Evolutionary conservation across 2,113 vertebrate genomes (phyloP).

Genomic region (Rhodinocichla rosea): DNA sequence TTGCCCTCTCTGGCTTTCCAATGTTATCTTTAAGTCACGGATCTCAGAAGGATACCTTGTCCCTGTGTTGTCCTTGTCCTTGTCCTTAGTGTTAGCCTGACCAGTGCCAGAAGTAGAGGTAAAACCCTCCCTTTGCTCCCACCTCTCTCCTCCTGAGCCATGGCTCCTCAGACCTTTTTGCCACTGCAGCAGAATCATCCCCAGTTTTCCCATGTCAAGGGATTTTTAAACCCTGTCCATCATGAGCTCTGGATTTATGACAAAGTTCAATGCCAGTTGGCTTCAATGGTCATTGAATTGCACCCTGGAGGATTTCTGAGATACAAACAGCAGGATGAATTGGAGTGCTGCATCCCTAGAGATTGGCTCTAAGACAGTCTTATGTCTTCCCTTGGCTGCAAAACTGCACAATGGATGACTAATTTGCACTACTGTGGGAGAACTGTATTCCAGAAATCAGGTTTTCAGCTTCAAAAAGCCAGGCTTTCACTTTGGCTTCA

Average conservation of each 20-base stretch:
- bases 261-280: slow-evolving; percentile 46
- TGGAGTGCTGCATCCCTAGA: not conserved
- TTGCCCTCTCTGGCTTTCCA: not conserved
- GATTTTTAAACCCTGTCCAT: slow-evolving; percentile 21
- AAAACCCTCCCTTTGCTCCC: not conserved
- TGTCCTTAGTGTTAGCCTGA: not conserved
- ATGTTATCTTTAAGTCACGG: not conserved
- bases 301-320: slow-evolving; percentile 27
- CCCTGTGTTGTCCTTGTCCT: too few relatives aligned
- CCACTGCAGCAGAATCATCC: not conserved
- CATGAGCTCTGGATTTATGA: slow-evolving; percentile 46
- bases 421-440: not conserved
- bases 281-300: slow-evolving; percentile 34
- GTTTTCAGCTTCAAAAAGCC: not conserved
- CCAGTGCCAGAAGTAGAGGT: not conserved
- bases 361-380: not conserved
- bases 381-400: not conserved
- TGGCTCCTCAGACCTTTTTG: not conserved
- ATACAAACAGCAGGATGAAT: slow-evolving; percentile 11
- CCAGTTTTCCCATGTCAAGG: not conserved
- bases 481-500: not conserved
- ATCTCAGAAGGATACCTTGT: not conserved
- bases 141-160: not conserved
- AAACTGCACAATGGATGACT: not conserved
- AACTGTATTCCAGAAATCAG: not conserved